A percentile compares a stretch with the other conserved stretches of the same genome.
phyloP scores from a whole-genome alignment of 2,113 vertebrate species.

The Corythornis cristatus region DNA sequence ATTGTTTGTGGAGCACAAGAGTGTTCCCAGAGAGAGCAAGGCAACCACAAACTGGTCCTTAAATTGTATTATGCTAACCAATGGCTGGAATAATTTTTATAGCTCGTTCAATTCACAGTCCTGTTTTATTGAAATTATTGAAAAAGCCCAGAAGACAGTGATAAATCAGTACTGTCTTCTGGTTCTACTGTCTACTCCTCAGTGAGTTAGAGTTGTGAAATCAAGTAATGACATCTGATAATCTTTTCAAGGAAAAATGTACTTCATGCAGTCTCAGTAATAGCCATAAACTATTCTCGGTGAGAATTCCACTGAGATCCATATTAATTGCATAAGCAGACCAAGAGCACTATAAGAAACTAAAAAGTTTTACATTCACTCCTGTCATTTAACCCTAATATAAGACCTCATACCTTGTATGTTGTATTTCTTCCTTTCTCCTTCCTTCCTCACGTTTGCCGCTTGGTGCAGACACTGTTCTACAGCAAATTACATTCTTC shows the following conservation, averaged over 20 bases:
- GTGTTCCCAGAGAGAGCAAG: not conserved
- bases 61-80: not conserved
- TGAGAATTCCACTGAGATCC: not conserved
- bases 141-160: not conserved
- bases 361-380: not conserved
- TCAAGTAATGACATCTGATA: not conserved
- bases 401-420: not conserved
- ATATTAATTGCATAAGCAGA: not conserved
- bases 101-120: not conserved
- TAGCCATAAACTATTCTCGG: not conserved
- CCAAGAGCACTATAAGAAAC: not conserved
- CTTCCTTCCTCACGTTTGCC: not conserved
- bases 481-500: not conserved
- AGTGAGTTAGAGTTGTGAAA: not conserved
- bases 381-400: not conserved
- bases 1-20: not conserved
- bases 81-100: not conserved
- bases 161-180: not conserved
- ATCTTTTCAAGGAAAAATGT: not conserved
- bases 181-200: not conserved
- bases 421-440: not conserved
- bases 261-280: not conserved
- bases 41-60: not conserved
- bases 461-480: not conserved
- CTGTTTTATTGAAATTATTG: not conserved